Conservation (phyloP, 2,797 vertebrate species). For the Sciurus carolinensis region DNA sequence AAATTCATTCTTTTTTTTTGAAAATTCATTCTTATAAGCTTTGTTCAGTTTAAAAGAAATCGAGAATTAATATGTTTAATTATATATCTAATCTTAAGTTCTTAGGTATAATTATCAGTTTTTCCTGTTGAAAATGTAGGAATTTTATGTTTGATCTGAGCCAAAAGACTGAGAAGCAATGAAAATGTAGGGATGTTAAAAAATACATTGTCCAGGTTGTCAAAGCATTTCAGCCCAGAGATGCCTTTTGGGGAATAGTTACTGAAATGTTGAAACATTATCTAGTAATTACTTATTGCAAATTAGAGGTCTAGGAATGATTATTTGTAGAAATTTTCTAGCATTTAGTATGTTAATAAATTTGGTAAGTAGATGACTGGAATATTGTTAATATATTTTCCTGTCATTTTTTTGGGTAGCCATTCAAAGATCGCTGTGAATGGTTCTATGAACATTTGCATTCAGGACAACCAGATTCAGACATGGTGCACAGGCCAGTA, state of each 20-base stretch:
- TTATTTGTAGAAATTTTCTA: constrained; percentile 41
- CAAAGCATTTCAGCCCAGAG: constrained; percentile 36
- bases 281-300: constrained; percentile 34
- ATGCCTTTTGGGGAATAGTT: constrained; percentile 47
- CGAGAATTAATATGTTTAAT: constrained; percentile 54
- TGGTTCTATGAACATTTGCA: constrained; percentile 99
- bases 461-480: constrained; percentile 95
- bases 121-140: constrained; percentile 60
- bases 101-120: constrained; percentile 39
- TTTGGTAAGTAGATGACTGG: constrained; percentile 47
- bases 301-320: constrained; percentile 51
- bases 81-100: constrained; percentile 41
- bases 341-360: constrained; percentile 33
- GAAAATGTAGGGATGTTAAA: constrained; percentile 61
- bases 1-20: constrained; percentile 17
- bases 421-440: constrained; percentile 99
- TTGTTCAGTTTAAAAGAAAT: constrained; percentile 71
- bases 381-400: constrained; percentile 63
- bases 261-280: constrained; percentile 64
- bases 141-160: neutral
- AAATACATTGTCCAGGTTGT: constrained; percentile 11
- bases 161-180: neutral
- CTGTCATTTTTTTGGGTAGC: constrained; percentile 88
- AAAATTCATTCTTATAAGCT: constrained; percentile 60
- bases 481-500: constrained; percentile 99